phyloP scores from a whole-genome alignment of 2,888 invertebrate species.

The Tortricodes alternella region DNA sequence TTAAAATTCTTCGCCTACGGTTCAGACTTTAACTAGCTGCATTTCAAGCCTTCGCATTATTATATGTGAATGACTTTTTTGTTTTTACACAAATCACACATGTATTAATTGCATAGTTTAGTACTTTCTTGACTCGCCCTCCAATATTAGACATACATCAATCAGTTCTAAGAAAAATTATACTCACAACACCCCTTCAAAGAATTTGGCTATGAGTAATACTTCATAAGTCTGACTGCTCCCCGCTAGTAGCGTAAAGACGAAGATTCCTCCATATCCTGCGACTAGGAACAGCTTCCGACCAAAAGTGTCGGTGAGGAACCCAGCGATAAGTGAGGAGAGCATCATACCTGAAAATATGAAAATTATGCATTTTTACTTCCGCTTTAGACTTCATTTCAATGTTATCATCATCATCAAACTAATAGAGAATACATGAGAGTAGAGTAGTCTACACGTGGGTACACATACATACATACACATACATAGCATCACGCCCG shows the following conservation, averaged over 20 bases:
- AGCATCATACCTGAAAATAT: constrained; percentile 63
- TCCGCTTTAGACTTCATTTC: not conserved
- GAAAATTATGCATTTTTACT: not conserved
- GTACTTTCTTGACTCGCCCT: too few relatives aligned
- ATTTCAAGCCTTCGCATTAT: too few relatives aligned
- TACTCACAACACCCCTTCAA: constrained; percentile 67
- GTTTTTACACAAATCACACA: too few relatives aligned
- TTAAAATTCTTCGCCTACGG: too few relatives aligned
- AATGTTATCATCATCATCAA: not conserved
- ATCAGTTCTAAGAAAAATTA: not conserved
- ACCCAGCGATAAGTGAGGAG: constrained; percentile 60
- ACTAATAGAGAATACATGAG: too few relatives aligned
- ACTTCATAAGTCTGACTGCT: constrained; percentile 60
- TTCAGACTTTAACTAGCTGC: too few relatives aligned
- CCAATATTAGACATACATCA: too few relatives aligned
- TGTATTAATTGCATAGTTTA: too few relatives aligned
- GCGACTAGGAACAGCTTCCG: constrained; percentile 58
- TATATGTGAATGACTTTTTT: too few relatives aligned
- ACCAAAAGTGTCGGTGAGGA: constrained; percentile 66
- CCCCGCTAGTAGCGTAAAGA: constrained; percentile 52
- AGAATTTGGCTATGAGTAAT: constrained; percentile 57
- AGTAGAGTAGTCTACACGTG: too few relatives aligned
- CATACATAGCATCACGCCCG: too few relatives aligned
- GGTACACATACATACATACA: too few relatives aligned
- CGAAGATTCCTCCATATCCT: constrained; percentile 55